These are phyloP conservation scores for Drosophila sordidula DNA, from an alignment of 2,888 invertebrate genomes.

Conservation along the genomic window DNA sequence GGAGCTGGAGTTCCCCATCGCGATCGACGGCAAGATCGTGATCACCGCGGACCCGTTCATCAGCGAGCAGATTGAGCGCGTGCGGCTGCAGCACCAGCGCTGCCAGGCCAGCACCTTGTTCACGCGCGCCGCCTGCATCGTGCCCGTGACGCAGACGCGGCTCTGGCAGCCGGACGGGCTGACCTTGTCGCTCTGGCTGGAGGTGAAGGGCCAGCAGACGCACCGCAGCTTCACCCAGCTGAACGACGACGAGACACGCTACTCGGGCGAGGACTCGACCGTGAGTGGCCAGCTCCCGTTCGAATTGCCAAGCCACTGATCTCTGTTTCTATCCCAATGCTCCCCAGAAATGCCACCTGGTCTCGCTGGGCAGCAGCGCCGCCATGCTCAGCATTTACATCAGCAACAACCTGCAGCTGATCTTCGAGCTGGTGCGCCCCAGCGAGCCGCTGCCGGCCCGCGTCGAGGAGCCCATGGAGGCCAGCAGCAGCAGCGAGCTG, in stretches of 20 bases:
- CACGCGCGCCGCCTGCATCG: slow-evolving; percentile 82
- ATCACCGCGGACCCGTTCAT: slow-evolving; percentile 76
- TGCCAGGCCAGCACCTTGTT: slow-evolving; percentile 81
- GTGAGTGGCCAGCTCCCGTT: slow-evolving; percentile 47
- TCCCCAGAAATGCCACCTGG: slow-evolving; percentile 82
- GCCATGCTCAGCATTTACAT: slow-evolving; percentile 83
- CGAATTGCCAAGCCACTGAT: neutral
- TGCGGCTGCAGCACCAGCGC: slow-evolving; percentile 81
- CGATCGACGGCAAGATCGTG: slow-evolving; percentile 79
- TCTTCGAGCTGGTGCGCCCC: slow-evolving; percentile 82
- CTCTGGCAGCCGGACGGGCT: slow-evolving; percentile 83
- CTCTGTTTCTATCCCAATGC: neutral
- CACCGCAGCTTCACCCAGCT: slow-evolving; percentile 76
- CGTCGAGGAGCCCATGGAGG: slow-evolving; percentile 63
- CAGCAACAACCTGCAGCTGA: slow-evolving; percentile 78
- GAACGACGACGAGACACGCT: slow-evolving; percentile 81
- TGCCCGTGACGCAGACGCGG: slow-evolving; percentile 82
- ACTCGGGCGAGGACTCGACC: slow-evolving; percentile 74
- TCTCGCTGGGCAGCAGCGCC: slow-evolving; percentile 84
- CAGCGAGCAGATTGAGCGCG: slow-evolving; percentile 82
- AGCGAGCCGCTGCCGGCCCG: slow-evolving; percentile 72
- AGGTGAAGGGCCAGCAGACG: slow-evolving; percentile 73
- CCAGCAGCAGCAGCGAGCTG: slow-evolving; percentile 19
- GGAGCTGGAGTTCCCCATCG: slow-evolving; percentile 83
- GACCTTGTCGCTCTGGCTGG: slow-evolving; percentile 83